Conservation (phyloP, 2,888 invertebrate species). For the Blomia tropicalis region DNA sequence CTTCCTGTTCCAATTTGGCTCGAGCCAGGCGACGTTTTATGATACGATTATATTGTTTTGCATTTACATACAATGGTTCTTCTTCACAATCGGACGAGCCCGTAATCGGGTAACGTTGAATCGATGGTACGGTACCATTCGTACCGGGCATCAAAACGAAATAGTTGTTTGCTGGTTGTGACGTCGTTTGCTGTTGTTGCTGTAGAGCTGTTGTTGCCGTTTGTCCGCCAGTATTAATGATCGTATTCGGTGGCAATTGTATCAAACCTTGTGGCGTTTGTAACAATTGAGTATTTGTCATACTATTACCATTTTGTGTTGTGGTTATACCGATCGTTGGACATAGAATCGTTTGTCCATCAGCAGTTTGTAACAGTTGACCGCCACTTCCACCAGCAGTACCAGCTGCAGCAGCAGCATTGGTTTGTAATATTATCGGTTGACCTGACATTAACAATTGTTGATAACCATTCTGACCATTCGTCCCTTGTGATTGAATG, state of each 20-base stretch:
- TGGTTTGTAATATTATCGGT: constrained; percentile 27
- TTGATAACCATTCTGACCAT: constrained; percentile 18
- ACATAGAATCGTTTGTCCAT: constrained; percentile 60
- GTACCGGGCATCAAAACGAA: background rate
- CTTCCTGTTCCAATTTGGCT: constrained; percentile 81
- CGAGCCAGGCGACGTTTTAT: constrained; percentile 81
- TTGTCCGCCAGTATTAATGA: constrained; percentile 13
- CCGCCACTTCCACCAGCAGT: too few species aligned
- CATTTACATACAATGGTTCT: constrained; percentile 93
- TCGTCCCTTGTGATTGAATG: background rate
- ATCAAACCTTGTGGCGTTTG: constrained; percentile 24
- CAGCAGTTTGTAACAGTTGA: constrained; percentile 29
- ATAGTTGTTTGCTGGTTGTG: background rate
- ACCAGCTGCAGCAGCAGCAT: too few species aligned
- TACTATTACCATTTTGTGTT: constrained; percentile 64
- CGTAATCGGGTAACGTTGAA: constrained; percentile 22
- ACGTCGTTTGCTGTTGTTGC: too few species aligned
- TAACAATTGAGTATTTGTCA: constrained; percentile 38
- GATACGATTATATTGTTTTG: constrained; percentile 90
- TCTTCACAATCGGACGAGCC: constrained; percentile 47
- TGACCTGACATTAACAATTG: constrained; percentile 23
- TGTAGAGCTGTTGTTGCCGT: too few species aligned
- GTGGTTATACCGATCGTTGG: background rate
- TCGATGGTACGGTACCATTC: constrained; percentile 33
- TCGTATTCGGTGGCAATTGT: constrained; percentile 1